A percentile compares a stretch with the other conserved stretches of the same genome.
These are phyloP conservation scores for Margaritifera margaritifera DNA, from an alignment of 2,888 invertebrate genomes.

Conservation along the genomic window DNA sequence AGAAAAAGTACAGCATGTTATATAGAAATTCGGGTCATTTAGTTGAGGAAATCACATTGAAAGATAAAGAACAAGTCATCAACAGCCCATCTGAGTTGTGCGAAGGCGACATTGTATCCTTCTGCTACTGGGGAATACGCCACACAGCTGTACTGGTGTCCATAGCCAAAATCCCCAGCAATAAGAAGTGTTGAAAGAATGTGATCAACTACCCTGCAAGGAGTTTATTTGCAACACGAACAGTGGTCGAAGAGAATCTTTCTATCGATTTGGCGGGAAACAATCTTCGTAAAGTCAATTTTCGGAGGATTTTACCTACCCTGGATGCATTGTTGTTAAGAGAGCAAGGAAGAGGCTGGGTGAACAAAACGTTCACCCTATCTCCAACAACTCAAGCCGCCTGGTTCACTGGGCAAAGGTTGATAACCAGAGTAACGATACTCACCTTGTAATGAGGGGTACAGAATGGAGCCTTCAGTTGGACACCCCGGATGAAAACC, in stretches of 20 bases:
- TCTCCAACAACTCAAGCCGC: conserved; percentile 18
- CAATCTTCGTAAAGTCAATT: conserved; percentile 9
- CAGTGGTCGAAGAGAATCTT: conserved; percentile 12
- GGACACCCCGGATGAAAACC: background rate
- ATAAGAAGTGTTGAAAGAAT: conserved; percentile 1
- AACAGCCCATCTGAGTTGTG: conserved; percentile 2
- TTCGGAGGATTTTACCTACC: conserved; percentile 14
- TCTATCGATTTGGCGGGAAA: conserved; percentile 5
- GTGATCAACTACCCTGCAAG: conserved; percentile 20
- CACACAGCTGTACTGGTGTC: conserved; percentile 17
- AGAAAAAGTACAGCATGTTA: conserved; percentile 9
- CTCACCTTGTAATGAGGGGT: background rate
- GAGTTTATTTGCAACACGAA: conserved; percentile 7
- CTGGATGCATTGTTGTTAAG: conserved; percentile 5
- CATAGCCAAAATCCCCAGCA: conserved; percentile 3
- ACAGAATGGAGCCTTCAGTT: too few species aligned
- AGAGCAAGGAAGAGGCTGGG: conserved; percentile 17
- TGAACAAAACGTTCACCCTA: conserved; percentile 12
- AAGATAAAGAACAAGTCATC: conserved; percentile 6
- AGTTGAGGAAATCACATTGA: conserved; percentile 8
- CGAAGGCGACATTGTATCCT: conserved; percentile 16
- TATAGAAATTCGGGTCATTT: conserved; percentile 15
- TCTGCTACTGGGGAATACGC: conserved; percentile 15
- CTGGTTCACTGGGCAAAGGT: conserved; percentile 31
- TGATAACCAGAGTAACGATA: conserved; percentile 11